Evolutionary conservation across 2,888 invertebrate genomes (phyloP), one percentile per base, ranked within the genome.

Genomic region (Flexamia atlantica): DNA sequence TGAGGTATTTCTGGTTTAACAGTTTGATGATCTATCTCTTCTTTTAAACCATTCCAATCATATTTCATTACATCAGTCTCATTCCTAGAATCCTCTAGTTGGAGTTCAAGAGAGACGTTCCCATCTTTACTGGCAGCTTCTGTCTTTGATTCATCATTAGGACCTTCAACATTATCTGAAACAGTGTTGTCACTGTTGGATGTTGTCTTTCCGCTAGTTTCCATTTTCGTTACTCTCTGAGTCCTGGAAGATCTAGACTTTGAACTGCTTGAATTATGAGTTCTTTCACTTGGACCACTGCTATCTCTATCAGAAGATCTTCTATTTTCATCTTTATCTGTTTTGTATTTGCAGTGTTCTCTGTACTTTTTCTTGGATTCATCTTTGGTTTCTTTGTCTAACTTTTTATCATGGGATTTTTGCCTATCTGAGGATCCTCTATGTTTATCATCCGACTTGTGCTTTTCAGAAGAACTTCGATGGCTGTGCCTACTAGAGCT

Each of bases 231-330:
- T 57, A 36, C 74, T 36, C 10, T 74, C 0, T 74, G n/a, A 57
- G 74, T 32, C 50, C 46, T 82, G 10, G 50, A 25, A 53, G 53
- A 25, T 30, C 20, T 30, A n/a, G 42, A 53, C n/a, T 40, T 57
- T n/a, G 32, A 57, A 28, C 30, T 70, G 0, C 85, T 53, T 1
- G 88, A 87, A 81, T 88, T 88, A 23, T 89, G 89, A 23, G 90
- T 90, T 72, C 90, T 90, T 85, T 89, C 90, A 50, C 91, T 91
- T 40, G 28, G 91, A 90, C 46, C 96, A 87, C 95, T 96, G 0
- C 96, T 96, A 90, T 97, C 95, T 85, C 95, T 91, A 87, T 95
- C 96, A 0, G 95, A 95, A 0, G 96, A 96, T 76, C 96, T 91
- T 9, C 96, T 92, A 86, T 92, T 92, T 81, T 93, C 92, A 60